Evolutionary conservation across 2,888 invertebrate species (phyloP).

Genomic region (Tenthredo distinguenda): DNA sequence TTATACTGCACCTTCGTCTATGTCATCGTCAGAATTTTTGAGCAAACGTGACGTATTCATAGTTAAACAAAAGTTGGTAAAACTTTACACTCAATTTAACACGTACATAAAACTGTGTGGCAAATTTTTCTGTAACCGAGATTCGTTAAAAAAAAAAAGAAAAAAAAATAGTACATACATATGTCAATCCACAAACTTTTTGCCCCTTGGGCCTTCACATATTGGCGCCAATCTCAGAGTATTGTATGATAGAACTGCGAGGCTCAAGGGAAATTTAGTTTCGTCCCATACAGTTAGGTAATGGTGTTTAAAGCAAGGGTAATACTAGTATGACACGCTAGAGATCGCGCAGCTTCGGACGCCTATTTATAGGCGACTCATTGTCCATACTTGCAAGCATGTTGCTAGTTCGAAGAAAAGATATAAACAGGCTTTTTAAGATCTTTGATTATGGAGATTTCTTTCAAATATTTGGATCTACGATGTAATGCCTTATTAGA

Average conservation of each 20-base stretch:
- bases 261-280: background rate
- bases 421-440: background rate
- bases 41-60: slow-evolving; percentile 8
- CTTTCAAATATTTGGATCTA: background rate
- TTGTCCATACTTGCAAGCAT: background rate
- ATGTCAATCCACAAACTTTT: background rate
- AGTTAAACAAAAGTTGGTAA: background rate
- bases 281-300: background rate
- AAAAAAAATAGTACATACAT: background rate
- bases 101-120: background rate
- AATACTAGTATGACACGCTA: background rate
- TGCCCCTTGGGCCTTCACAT: slow-evolving; percentile 14
- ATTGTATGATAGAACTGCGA: background rate
- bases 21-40: slow-evolving; percentile 16
- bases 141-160: slow-evolving; percentile 7
- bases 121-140: background rate
- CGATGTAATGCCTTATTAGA: too few relatives aligned
- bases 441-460: too few relatives aligned
- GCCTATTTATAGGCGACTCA: background rate
- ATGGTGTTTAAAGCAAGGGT: background rate
- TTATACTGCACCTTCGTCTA: slow-evolving; percentile 32
- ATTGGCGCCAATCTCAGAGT: slow-evolving; percentile 41
- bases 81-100: background rate
- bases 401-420: background rate
- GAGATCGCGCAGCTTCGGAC: background rate